phyloP scores from a whole-genome alignment of 2,113 vertebrate species.

The Bubo bubo region DNA sequence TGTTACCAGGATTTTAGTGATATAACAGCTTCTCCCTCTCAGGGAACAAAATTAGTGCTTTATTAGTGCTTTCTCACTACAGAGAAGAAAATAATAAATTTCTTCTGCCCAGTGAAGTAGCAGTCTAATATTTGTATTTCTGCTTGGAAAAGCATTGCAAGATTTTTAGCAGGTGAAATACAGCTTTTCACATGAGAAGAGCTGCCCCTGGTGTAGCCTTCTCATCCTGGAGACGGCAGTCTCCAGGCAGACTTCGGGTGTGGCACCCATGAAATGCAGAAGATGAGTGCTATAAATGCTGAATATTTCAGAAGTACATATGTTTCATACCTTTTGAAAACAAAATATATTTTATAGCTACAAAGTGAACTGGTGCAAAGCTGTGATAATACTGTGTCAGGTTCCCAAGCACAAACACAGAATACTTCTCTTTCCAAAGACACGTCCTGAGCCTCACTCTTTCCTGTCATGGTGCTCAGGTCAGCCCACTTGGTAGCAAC shows the following conservation, averaged over 20 bases:
- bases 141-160: not conserved
- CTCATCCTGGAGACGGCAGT: not conserved
- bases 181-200: not conserved
- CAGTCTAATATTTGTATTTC: constrained; percentile 39
- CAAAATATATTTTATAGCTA: not conserved
- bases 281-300: not conserved
- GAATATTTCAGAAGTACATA: not conserved
- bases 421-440: not conserved
- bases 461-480: not conserved
- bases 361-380: not conserved
- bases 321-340: not conserved
- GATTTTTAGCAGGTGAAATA: not conserved
- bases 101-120: not conserved
- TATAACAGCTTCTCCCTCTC: not conserved
- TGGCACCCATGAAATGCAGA: not conserved
- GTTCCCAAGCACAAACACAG: not conserved
- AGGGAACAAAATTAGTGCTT: not conserved
- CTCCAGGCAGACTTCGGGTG: not conserved
- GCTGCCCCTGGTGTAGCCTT: not conserved
- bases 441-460: not conserved
- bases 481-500: not conserved
- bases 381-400: not conserved
- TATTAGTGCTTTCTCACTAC: not conserved
- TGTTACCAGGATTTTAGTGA: not conserved
- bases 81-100: constrained; percentile 5